Evolutionary conservation across 2,888 invertebrate genomes (phyloP), one percentile per base, ranked within the genome.

Genomic region (Perizoma flavofasciatum): DNA sequence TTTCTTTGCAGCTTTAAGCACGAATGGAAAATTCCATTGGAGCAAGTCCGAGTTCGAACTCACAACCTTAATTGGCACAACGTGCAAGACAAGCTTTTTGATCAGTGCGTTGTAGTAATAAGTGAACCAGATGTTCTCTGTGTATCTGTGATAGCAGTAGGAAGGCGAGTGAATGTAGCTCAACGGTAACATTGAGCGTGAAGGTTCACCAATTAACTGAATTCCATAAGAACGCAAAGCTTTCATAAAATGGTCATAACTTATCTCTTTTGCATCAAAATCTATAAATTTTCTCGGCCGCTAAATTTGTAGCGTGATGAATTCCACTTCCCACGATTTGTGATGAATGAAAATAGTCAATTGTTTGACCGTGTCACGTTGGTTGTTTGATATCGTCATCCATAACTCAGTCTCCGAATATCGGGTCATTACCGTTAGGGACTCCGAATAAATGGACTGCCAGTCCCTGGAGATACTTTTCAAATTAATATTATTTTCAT

Each of bases 131-230:
- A 22, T 49, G n/a, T 56, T 45, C 35, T 56, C 8, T 34, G 44
- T 0, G 7, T 47, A 33, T 4, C 51, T 55, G 51, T 56, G 60
- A 69, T 65, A 65, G 73, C 68, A 70, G 75, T 75, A 77, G 74
- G 76, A 77, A 78, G 65, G 68, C 51, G 70, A 70, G 82, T 78
- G 79, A 83, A 78, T 77, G 83, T 79, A 69, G 71, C 79, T 69
- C 75, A 73, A 70, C 69, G 67, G 68, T 83, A 84, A 80, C 86
- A 89, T 89, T 89, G 85, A 86, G 85, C 81, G 74, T 74, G 83
- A 87, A 88, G 88, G 87, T 84, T 81, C 70, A 65, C 78, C 84
- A 85, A 85, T 86, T 85, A 84, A 79, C 71, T 82, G 74, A 77
- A 80, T 82, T 82, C 77, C 73, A 74, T 79, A 80, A 81, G 74